Conservation (phyloP, 2,888 invertebrate genomes). For the Euclidia mi region DNA sequence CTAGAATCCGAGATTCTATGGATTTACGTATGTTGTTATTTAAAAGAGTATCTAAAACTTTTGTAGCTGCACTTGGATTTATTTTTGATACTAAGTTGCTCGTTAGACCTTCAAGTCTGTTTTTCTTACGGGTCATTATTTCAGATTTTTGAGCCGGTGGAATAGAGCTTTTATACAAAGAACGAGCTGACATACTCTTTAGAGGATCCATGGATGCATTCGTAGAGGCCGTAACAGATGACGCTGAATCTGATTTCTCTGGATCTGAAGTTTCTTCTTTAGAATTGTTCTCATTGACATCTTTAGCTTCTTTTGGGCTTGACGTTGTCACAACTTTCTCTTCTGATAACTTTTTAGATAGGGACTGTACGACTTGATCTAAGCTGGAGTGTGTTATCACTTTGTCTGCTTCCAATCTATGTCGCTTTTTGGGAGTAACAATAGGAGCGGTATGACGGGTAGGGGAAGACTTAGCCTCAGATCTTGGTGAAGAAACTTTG, state of each 20-base stretch:
- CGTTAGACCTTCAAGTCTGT: slow-evolving; percentile 90
- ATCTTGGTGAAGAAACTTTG: slow-evolving; percentile 78
- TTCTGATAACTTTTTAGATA: slow-evolving; percentile 85
- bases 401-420: slow-evolving; percentile 91
- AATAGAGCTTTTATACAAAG: slow-evolving; percentile 84
- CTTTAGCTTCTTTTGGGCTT: slow-evolving; percentile 71
- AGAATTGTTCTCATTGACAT: slow-evolving; percentile 73
- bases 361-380: slow-evolving; percentile 85
- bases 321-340: slow-evolving; percentile 69
- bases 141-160: slow-evolving; percentile 88
- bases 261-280: slow-evolving; percentile 71
- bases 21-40: slow-evolving; percentile 88
- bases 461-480: slow-evolving; percentile 78
- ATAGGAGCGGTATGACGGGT: slow-evolving; percentile 82
- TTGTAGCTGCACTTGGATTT: slow-evolving; percentile 87
- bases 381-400: slow-evolving; percentile 77
- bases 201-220: slow-evolving; percentile 75
- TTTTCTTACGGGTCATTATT: slow-evolving; percentile 91
- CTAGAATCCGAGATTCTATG: slow-evolving; percentile 85
- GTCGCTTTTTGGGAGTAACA: slow-evolving; percentile 94
- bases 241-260: slow-evolving; percentile 58
- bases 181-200: slow-evolving; percentile 86
- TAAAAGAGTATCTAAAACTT: slow-evolving; percentile 86
- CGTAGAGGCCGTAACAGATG: slow-evolving; percentile 54
- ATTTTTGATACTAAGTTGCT: slow-evolving; percentile 91